Evolutionary conservation across 2,797 vertebrate genomes (phyloP).

Genomic region (Platyrinchus mystaceus): DNA sequence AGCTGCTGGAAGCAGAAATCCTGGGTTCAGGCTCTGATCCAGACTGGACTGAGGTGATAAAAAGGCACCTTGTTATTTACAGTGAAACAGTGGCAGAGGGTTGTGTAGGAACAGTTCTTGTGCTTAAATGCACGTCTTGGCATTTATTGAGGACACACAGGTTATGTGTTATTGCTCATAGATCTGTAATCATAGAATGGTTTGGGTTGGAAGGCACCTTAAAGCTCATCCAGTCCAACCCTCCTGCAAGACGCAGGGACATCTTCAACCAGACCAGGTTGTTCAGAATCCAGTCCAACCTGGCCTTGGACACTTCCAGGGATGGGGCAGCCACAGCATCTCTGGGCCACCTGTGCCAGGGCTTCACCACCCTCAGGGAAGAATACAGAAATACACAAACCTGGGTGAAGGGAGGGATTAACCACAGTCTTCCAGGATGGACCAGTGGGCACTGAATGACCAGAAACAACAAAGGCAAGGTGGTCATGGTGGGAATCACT

Average conservation of each 20-base stretch:
- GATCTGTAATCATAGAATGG: not conserved
- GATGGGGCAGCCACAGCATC: not conserved
- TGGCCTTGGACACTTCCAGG: not conserved
- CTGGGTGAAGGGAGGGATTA: not conserved
- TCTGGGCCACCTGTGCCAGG: not conserved
- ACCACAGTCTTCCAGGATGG: not conserved
- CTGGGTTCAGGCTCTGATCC: not conserved
- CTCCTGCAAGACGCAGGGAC: not conserved
- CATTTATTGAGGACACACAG: not conserved
- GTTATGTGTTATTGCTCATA: not conserved
- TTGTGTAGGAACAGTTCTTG: not conserved
- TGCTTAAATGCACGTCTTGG: not conserved
- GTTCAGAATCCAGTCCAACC: not conserved
- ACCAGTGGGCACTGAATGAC: not conserved
- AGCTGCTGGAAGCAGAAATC: constrained; percentile 7
- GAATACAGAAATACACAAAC: not conserved
- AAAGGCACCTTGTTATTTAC: not conserved
- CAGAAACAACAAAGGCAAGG: not conserved
- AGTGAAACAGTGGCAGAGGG: not conserved
- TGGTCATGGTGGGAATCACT: not conserved
- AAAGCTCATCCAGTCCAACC: not conserved
- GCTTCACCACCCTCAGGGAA: not conserved
- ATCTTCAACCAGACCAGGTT: not conserved
- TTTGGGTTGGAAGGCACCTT: not conserved
- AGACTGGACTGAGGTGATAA: not conserved